Percentiles rank a stretch among this genome's conserved stretches.
These are phyloP conservation scores for Oscheius sp. DNA, from an alignment of 2,888 invertebrate genomes.

Conservation along the genomic window DNA sequence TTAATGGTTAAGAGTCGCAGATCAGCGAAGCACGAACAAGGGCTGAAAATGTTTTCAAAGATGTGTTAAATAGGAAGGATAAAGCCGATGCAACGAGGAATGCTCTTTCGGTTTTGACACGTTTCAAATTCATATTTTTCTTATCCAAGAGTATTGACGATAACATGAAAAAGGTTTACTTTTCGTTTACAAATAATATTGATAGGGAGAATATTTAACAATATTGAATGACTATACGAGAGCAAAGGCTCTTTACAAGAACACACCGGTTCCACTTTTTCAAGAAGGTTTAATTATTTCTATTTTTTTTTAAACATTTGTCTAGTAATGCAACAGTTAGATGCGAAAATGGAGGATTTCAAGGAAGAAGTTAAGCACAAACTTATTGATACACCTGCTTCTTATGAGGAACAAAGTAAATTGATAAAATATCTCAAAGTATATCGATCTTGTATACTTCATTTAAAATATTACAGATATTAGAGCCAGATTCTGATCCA, in stretches of 20 bases:
- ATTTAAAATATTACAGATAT: slow-evolving; percentile 71
- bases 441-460: not conserved
- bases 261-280: slow-evolving; percentile 74
- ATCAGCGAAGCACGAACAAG: slow-evolving; percentile 84
- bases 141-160: slow-evolving; percentile 91
- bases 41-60: slow-evolving; percentile 79
- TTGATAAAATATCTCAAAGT: slow-evolving; percentile 79
- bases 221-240: slow-evolving; percentile 96
- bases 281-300: slow-evolving; percentile 59
- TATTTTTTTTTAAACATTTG: slow-evolving; percentile 30
- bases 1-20: slow-evolving; percentile 37
- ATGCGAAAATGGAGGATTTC: slow-evolving; percentile 84
- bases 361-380: slow-evolving; percentile 83
- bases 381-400: slow-evolving; percentile 87
- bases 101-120: slow-evolving; percentile 87
- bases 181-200: slow-evolving; percentile 18
- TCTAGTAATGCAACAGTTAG: slow-evolving; percentile 88
- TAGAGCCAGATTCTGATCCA: slow-evolving; percentile 85
- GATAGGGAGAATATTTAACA: slow-evolving; percentile 87
- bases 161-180: slow-evolving; percentile 81
- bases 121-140: slow-evolving; percentile 94
- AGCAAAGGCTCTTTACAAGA: slow-evolving; percentile 92
- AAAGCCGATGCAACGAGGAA: slow-evolving; percentile 94
- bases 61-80: slow-evolving; percentile 75
- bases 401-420: slow-evolving; percentile 92